Conservation (phyloP, 2,888 invertebrate genomes). For the Megalurothrips usitatus region DNA sequence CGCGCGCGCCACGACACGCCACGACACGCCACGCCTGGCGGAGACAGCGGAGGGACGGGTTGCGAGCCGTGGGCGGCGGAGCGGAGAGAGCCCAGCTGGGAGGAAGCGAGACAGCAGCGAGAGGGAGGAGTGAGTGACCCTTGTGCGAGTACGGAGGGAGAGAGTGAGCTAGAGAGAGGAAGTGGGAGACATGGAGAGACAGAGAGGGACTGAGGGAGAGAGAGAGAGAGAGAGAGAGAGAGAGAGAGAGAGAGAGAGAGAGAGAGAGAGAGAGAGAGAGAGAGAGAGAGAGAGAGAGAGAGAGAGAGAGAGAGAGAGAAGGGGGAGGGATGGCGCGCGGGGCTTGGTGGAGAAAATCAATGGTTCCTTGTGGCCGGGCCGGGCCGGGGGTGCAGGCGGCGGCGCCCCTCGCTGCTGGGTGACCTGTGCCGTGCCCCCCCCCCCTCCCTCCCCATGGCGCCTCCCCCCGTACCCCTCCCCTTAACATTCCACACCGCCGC, state of each 20-base stretch:
- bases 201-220: no score
- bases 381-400: conserved; percentile 9
- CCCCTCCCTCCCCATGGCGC: background rate
- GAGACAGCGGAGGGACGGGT: background rate
- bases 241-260: background rate
- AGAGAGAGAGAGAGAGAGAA: background rate
- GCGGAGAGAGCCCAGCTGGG: background rate
- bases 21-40: no score
- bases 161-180: no score
- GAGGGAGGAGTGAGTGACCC: background rate
- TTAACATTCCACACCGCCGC: no score
- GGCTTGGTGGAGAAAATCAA: conserved; percentile 26
- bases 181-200: no score
- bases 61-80: background rate
- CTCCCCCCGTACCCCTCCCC: background rate
- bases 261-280: background rate
- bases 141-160: background rate
- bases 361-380: conserved; percentile 18
- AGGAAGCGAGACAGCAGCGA: background rate
- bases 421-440: background rate
- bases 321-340: background rate
- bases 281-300: background rate
- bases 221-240: no score
- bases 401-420: background rate
- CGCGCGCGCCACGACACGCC: no score